Evolutionary conservation across 2,797 vertebrate species (phyloP).

Genomic region (Esox lucius): DNA sequence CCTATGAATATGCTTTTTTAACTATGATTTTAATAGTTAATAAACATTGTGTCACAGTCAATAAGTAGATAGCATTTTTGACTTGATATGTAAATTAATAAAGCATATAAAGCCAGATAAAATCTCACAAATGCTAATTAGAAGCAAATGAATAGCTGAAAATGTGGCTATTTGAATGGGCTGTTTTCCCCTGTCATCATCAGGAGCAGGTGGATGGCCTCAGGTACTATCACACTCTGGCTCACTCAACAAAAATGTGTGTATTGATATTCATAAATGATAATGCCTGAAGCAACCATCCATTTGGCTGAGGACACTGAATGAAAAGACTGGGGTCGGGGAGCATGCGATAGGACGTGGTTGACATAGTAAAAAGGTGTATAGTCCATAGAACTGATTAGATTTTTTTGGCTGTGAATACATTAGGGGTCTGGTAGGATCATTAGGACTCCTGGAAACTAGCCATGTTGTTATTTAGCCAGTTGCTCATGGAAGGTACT

Average conservation of each 20-base stretch:
- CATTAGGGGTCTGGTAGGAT: conserved; percentile 33
- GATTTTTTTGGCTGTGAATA: conserved; percentile 36
- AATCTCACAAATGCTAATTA: neutral
- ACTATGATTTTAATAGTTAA: too few relatives aligned
- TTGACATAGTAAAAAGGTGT: conserved; percentile 14
- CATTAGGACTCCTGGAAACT: conserved; percentile 32
- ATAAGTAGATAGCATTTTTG: too few relatives aligned
- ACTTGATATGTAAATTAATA: too few relatives aligned
- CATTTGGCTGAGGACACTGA: conserved; percentile 10
- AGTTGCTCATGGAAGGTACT: conserved; percentile 24
- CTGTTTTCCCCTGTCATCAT: conserved; percentile 8
- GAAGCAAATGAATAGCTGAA: neutral
- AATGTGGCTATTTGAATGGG: neutral
- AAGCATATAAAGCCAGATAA: too few relatives aligned
- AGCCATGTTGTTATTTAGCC: conserved; percentile 23
- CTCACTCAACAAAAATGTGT: conserved; percentile 20
- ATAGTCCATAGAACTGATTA: conserved; percentile 15
- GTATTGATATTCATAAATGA: conserved; percentile 4
- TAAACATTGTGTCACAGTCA: too few relatives aligned
- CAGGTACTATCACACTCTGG: conserved; percentile 6
- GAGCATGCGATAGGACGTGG: conserved; percentile 6
- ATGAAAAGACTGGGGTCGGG: neutral
- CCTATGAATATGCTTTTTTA: too few relatives aligned
- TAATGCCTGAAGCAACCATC: conserved; percentile 4
- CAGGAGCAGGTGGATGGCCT: conserved; percentile 14